A percentile compares a stretch with the other conserved stretches of the same genome.
Conservation (phyloP, 2,888 invertebrate species). For the Platynereis dumerilii region DNA sequence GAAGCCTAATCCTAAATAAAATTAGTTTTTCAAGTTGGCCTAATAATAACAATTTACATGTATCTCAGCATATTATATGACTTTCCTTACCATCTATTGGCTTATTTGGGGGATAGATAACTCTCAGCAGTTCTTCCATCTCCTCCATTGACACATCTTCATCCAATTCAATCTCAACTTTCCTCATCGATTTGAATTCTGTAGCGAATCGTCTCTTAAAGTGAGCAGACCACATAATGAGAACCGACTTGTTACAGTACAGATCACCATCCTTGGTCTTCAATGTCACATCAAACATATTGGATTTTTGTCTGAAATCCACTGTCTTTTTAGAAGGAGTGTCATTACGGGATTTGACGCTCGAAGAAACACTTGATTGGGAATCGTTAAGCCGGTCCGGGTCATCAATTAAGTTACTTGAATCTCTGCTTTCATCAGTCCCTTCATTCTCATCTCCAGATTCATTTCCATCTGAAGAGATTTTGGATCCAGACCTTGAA, state of each 20-base stretch:
- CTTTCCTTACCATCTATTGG: constrained; percentile 5
- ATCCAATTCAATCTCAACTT: not conserved
- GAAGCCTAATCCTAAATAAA: too few relatives aligned
- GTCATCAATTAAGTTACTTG: too few relatives aligned
- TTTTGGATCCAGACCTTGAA: too few relatives aligned
- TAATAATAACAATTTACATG: too few relatives aligned
- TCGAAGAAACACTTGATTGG: too few relatives aligned
- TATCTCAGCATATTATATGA: too few relatives aligned
- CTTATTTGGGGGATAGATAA: constrained; percentile 4
- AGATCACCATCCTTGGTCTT: not conserved
- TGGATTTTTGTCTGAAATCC: not conserved
- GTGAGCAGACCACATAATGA: constrained; percentile 3
- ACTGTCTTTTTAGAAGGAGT: not conserved
- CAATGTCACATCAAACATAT: not conserved
- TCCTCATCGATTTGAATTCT: not conserved
- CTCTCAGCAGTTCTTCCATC: constrained; percentile 1
- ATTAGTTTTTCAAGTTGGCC: too few relatives aligned
- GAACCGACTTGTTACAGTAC: not conserved
- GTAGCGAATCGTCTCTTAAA: not conserved
- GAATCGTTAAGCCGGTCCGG: too few relatives aligned
- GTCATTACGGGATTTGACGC: too few relatives aligned
- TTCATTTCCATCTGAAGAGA: too few relatives aligned
- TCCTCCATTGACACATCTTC: not conserved
- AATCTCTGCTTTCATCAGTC: too few relatives aligned
- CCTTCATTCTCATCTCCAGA: too few relatives aligned